Evolutionary conservation across 2,888 invertebrate species (phyloP).

Genomic region (Callinectes sapidus): DNA sequence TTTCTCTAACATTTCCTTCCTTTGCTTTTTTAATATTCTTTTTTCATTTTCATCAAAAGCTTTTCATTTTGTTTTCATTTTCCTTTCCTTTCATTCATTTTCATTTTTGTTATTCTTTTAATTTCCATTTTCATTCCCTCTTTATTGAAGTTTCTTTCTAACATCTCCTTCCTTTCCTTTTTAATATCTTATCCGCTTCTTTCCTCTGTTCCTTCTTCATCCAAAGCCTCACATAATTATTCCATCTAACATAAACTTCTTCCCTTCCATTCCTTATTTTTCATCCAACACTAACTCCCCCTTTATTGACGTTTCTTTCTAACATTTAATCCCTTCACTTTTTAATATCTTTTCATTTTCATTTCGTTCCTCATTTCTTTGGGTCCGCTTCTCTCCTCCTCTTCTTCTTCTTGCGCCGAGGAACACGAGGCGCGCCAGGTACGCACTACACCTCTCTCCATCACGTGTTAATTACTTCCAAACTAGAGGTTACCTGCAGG

Average conservation of each 20-base stretch:
- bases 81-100: neutral
- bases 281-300: neutral
- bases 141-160: too few species aligned
- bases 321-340: neutral
- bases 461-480: constrained; percentile 20
- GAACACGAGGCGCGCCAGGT: neutral
- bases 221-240: too few species aligned
- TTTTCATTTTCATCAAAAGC: neutral
- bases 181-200: too few species aligned
- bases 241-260: too few species aligned
- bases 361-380: neutral
- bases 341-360: neutral
- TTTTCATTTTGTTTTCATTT: neutral
- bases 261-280: neutral
- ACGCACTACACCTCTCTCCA: neutral
- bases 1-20: neutral
- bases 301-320: neutral
- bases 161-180: too few species aligned
- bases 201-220: too few species aligned
- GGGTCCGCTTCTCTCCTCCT: neutral
- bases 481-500: constrained; percentile 3
- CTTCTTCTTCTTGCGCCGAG: neutral
- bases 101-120: too few species aligned
- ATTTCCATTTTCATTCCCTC: too few species aligned
- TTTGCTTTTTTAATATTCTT: neutral